Evolutionary conservation across 2,888 invertebrate species (phyloP), one percentile per base, ranked within the genome.

Genomic region (Hemistola chrysoprasaria): DNA sequence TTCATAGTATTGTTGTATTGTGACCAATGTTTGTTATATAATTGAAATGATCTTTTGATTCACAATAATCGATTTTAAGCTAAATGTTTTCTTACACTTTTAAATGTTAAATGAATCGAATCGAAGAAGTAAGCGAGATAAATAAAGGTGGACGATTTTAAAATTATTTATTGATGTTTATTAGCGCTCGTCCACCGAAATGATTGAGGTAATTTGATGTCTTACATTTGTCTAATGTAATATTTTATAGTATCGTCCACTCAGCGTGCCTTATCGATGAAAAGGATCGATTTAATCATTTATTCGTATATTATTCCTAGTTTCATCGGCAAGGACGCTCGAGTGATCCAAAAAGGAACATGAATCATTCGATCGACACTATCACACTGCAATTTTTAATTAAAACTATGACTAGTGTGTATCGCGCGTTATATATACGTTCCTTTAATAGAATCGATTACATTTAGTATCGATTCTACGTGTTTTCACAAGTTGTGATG

Each of bases 391-490:
- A 75, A 77, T 77, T 82, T 83, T 79, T 75, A 71, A 71, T 59
- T 73, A 82, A 85, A 84, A 72, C 79, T 77, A 71, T 78, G 81
- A 71, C 76, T 72, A 78, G 85, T 82, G 85, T 81, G 81, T 69
- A 53, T 47, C 50, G 47, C 46, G 58, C 53, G 56, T 63, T 43
- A 56, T 52, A 29, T 33, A 34, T 6, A 37, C 8, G 49, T 52
- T 52, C 48, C 50, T 48, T 47, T 40, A 9, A 11, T 27, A 16
- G n/a, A 38, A 38, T 20, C 40, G 22, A 11, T 23, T 11, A 34
- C 33, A 30, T 53, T 25, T 48, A 38, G 51, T 41, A 39, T 52
- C 59, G 62, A 59, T 60, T 56, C 50, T 57, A 51, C 56, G 52
- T 61, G 24, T 42, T 22, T 65, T 61, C 65, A 66, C 57, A 58